A percentile compares a stretch with the other conserved stretches of the same genome.
phyloP scores from a whole-genome alignment of 2,888 invertebrate genomes.

The Melangyna quadrimaculata region DNA sequence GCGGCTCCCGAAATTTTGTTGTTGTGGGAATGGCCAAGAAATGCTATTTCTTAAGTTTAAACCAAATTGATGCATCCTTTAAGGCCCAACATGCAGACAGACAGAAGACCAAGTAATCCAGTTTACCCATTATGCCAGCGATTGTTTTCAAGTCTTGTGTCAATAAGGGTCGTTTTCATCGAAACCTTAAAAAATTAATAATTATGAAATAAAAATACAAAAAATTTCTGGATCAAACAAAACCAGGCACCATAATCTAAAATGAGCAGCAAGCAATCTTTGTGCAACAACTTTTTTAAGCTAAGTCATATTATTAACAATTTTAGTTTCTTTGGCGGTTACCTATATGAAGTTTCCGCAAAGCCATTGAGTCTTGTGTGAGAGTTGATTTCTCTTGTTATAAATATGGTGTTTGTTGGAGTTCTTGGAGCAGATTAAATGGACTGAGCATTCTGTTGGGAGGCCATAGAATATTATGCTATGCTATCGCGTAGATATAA shows the following conservation, averaged over 20 bases:
- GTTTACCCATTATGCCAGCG: too few species aligned
- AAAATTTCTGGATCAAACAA: not conserved
- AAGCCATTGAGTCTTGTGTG: not conserved
- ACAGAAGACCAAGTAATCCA: too few species aligned
- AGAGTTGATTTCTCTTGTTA: conserved; percentile 6
- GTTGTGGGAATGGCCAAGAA: too few species aligned
- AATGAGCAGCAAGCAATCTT: not conserved
- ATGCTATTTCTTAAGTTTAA: too few species aligned
- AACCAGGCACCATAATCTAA: not conserved
- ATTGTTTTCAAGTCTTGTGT: too few species aligned
- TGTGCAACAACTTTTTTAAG: not conserved
- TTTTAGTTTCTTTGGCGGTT: conserved; percentile 2
- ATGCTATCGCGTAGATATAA: conserved; percentile 14
- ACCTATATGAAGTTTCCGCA: not conserved
- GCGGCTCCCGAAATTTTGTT: too few species aligned
- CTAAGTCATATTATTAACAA: not conserved
- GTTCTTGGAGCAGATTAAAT: conserved; percentile 13
- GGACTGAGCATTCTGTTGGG: not conserved
- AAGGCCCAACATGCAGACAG: too few species aligned
- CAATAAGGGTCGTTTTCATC: too few species aligned
- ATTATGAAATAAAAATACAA: too few species aligned
- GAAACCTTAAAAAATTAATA: too few species aligned
- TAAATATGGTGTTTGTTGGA: not conserved
- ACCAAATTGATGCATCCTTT: too few species aligned
- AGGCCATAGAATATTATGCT: not conserved